These are phyloP conservation scores for Antedon mediterranea DNA, from an alignment of 53 echinoderm and acorn worm species.

Conservation along the genomic window DNA sequence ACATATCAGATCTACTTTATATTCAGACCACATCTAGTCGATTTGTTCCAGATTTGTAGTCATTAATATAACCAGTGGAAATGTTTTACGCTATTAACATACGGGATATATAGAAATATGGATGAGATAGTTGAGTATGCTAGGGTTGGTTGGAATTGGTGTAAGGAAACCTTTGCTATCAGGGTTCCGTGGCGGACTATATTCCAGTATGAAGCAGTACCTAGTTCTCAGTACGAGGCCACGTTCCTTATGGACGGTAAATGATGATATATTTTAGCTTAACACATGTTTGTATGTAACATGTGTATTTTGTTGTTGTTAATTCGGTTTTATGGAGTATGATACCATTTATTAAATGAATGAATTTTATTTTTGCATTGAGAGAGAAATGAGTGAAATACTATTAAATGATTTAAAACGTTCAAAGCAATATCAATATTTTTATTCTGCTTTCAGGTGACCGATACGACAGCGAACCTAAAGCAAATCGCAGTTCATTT, in stretches of 20 bases:
- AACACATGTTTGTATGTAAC: too few relatives aligned
- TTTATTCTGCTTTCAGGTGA: slow-evolving; percentile 45
- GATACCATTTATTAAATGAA: too few relatives aligned
- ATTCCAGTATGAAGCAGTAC: not conserved
- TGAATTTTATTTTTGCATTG: too few relatives aligned
- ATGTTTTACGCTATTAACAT: too few relatives aligned
- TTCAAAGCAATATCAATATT: too few relatives aligned
- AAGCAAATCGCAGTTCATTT: slow-evolving; percentile 16
- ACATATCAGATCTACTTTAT: not conserved
- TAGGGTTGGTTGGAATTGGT: not conserved
- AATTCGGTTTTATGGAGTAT: too few relatives aligned
- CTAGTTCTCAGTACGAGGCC: not conserved
- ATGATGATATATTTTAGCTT: not conserved
- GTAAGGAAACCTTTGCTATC: not conserved
- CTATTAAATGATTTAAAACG: too few relatives aligned
- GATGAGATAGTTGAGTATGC: not conserved
- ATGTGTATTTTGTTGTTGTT: too few relatives aligned
- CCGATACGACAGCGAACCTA: slow-evolving; percentile 71
- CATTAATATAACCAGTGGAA: too few relatives aligned
- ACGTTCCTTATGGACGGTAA: not conserved
- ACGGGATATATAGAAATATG: not conserved
- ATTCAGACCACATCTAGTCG: too few relatives aligned
- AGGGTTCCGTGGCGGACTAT: not conserved
- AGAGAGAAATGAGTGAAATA: too few relatives aligned
- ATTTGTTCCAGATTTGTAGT: too few relatives aligned